Evolutionary conservation across 2,113 vertebrate species (phyloP), one percentile per base, ranked within the genome.

Genomic region (Burhinus oedicnemus): DNA sequence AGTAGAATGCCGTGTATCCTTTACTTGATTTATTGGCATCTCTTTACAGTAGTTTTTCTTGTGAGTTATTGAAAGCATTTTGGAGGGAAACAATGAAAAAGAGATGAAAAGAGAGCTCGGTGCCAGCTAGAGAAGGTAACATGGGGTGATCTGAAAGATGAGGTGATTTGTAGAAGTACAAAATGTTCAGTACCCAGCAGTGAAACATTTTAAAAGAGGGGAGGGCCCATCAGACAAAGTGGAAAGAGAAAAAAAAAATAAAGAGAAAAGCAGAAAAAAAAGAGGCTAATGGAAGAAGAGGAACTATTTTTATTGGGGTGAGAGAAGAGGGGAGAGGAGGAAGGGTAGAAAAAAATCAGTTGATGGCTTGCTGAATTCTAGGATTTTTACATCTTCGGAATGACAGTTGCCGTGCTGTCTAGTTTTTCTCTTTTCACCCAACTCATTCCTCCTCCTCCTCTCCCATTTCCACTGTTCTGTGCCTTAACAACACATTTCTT

Each of bases 11-110:
- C 10, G 2, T 65, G 14, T 85, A 77, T 93, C 25, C 29, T 94
- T 82, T 78, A 14, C 72, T 78, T 92, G 82, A 93, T 94, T 87
- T 92, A 87, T 47, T 91, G 81, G 9, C 32, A 49, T 86, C 74
- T 81, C 64, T 90, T 84, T 47, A n/a, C 23, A 30, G 29, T 32
- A 58, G 29, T 71, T 86, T 90, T 90, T 94, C 85, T 44, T 93
- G 62, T 72, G 51, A 83, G 34, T 61, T 95, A 68, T 40, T 64
- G 62, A 76, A 87, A 92, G 20, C 15, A 15, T 93, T 90, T 87
- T 70, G 15, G 18, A 54, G 16, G 38, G 9, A n/a, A 91, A 88
- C 36, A 65, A 61, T 49, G n/a, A 76, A 79, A 82, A 70, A 78
- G 27, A 87, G 27, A 62, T 65, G 62, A 72, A 93, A 85, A 79